Base-by-base conservation (phyloP, 2,888 invertebrate genomes). In the Bhutanitis thaidina region DNA sequence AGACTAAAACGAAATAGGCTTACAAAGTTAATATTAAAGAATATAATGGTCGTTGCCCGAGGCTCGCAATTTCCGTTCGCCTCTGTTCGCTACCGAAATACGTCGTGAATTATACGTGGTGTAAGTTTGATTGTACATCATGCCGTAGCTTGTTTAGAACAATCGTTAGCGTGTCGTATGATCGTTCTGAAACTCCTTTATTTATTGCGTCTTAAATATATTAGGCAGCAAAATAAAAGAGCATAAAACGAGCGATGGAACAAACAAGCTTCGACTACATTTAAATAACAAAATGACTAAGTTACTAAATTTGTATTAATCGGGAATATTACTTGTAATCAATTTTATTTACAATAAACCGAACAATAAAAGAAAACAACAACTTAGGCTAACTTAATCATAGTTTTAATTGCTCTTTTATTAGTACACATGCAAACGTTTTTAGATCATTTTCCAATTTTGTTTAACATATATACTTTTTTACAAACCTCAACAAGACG, bases 61-160 rank as follows among this genome's bases (percentile, higher is more conserved):
- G 77, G 77, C 77, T 61, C 61, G 74, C 74, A 82, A 83, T 84
- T 82, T 84, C 78, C 78, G 74, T 64, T 61, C 50, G 64, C 57
- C 58, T 62, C 52, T 46, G 56, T 65, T 58, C 53, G 65, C 71
- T 68, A 63, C 73, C 69, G 67, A 77, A 78, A 72, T 71, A 65
- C 61, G 57, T 57, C 47, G 54, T 60, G 59, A 64, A 60, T 50
- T 49, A 61, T n/a, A 54, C 60, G 54, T 55, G 57, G 68, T 61
- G 64, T 57, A 78, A 80, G 73, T 80, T 81, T 74, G 77, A 76
- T 74, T 80, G 74, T 75, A 55, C 25, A 52, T 52, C 71, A 69
- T 74, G 75, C 74, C 65, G 64, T 57, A 53, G 59, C 65, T 69
- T 74, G 74, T 79, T 77, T 74, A 74, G 71, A 75, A 72, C 66